Base-by-base conservation (phyloP, 2,797 vertebrate species). In the Poeciliopsis gracilis region DNA sequence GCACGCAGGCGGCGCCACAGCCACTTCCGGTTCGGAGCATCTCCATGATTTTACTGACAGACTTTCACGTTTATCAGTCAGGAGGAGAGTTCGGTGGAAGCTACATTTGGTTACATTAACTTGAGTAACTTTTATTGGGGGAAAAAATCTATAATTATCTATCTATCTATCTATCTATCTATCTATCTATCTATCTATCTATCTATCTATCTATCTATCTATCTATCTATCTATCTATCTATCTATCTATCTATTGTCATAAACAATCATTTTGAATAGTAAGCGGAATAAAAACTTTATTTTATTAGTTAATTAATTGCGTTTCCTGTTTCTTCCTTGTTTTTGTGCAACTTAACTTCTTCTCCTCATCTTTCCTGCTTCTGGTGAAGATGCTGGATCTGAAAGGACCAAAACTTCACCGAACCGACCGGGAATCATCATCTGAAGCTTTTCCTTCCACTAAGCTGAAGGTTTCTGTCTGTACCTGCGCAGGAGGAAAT, bases 381-480 rank as follows among this genome's bases (percentile, higher is more conserved):
- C 84, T 78, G 73, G 23, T 77, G 71, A 88, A 90, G 89, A 92
- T 91, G 88, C 89, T 90, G 91, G 75, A 77, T 92, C 91, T 94
- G 94, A 94, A 94, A 95, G 92, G 75, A 82, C 91, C 91, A 90
- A 61, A 4, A 38, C 25, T 18, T 7, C 5, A 2, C 51, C 77
- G 59, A 43, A 77, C 41, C 51, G 47, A 43, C 0, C 7, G 5
- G 16, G 28, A 16, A 36, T 36, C 9, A 30, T 12, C 59, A 30
- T 49, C 30, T 63, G 33, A 66, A 38, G 1, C 9, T 8, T 23
- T 10, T 9, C 33, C 18, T 23, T 38, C 16, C 8, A 36, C 18
- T 23, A 1, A 30, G 6, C 15, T 36, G 3, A 23, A 11, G 23
- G 23, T n/a, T 55, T 73, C 12, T 4, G 8, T 30, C 2, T 78